Conservation (phyloP, 2,113 vertebrate species). For the Pristiophorus japonicus region DNA sequence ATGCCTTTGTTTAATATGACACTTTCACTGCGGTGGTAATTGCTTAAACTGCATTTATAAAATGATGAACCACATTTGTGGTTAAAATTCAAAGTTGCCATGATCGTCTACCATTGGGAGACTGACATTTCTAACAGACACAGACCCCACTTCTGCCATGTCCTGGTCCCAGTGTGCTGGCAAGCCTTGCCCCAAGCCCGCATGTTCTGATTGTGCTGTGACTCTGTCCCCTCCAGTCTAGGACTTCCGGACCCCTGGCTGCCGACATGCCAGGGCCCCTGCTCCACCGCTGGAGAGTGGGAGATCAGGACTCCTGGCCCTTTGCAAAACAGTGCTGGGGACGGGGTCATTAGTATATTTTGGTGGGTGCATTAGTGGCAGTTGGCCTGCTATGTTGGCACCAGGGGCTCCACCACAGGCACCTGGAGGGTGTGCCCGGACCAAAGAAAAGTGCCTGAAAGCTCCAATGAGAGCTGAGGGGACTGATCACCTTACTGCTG, state of each 20-base stretch:
- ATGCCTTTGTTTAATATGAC: neutral
- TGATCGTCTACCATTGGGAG: neutral
- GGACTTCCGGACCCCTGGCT: neutral
- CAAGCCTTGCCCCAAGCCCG: neutral
- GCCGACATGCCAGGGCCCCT: neutral
- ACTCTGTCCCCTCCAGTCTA: neutral
- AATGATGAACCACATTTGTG: neutral
- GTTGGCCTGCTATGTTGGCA: no score
- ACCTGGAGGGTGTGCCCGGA: no score
- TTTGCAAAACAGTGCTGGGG: no score
- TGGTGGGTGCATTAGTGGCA: no score
- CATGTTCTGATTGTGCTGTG: neutral
- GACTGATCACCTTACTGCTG: no score
- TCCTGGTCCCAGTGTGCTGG: neutral
- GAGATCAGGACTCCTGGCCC: neutral
- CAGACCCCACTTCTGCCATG: neutral
- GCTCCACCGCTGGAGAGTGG: neutral
- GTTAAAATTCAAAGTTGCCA: neutral
- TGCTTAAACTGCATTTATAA: neutral
- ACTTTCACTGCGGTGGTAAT: neutral
- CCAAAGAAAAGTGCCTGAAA: no score
- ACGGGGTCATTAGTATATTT: no score
- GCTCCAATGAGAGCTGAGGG: no score
- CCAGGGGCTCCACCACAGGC: no score
- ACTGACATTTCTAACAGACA: neutral